phyloP scores from a whole-genome alignment of 2,888 invertebrate species.

The Ennomos quercinarius region DNA sequence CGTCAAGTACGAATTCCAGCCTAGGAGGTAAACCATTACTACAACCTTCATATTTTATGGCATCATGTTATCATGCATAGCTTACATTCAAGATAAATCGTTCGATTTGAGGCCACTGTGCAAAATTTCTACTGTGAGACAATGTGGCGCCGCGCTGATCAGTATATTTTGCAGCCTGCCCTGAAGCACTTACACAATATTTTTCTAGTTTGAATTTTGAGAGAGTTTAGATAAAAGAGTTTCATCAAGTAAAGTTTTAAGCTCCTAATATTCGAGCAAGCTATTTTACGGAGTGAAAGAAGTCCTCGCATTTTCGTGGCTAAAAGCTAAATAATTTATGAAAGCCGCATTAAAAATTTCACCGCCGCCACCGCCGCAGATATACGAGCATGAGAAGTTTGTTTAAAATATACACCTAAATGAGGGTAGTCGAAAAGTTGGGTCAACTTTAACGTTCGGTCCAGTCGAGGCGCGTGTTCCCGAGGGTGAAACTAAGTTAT shows the following conservation, averaged over 20 bases:
- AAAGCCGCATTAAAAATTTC: slow-evolving; percentile 26
- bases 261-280: background rate
- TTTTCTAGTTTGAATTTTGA: no score
- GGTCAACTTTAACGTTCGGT: slow-evolving; percentile 12
- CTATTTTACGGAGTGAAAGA: slow-evolving; percentile 16
- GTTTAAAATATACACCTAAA: slow-evolving; percentile 25
- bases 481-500: slow-evolving; percentile 4
- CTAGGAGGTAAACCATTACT: slow-evolving; percentile 87
- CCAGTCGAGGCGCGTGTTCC: slow-evolving; percentile 12
- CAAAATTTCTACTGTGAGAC: no score
- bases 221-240: no score
- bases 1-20: slow-evolving; percentile 99
- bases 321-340: slow-evolving; percentile 18
- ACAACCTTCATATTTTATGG: no score
- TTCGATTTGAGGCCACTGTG: no score
- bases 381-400: slow-evolving; percentile 15
- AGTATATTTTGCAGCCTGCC: no score
- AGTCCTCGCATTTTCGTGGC: slow-evolving; percentile 10
- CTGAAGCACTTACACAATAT: no score
- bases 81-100: no score
- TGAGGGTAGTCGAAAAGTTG: slow-evolving; percentile 26
- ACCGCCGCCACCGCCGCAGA: slow-evolving; percentile 5
- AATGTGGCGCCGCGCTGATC: no score
- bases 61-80: no score
- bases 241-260: background rate